Conservation (phyloP, 1,140 invertebrate species). For the Elymnias hypermnestra region DNA sequence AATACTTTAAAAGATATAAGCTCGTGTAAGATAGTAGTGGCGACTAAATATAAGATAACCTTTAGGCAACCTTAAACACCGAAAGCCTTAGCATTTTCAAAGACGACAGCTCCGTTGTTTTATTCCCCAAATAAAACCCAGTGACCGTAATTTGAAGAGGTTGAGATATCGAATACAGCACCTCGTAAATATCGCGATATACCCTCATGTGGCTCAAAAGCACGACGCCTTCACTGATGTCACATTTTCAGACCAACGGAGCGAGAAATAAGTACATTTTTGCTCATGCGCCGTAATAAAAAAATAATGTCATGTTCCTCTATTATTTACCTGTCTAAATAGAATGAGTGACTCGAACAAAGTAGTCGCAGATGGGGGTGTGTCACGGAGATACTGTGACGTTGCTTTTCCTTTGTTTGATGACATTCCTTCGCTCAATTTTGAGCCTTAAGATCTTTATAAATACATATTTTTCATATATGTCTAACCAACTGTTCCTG, state of each 20-base stretch:
- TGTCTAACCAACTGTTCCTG: no score
- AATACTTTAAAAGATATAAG: no score
- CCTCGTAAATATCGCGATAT: slow-evolving; percentile 63
- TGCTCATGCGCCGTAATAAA: slow-evolving; percentile 63
- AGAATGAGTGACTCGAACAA: no score
- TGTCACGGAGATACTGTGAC: no score
- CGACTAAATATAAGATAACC: not conserved
- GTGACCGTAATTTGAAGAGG: slow-evolving; percentile 64
- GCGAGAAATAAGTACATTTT: slow-evolving; percentile 75
- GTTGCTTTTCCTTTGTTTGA: no score
- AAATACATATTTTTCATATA: no score
- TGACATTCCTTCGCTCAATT: no score
- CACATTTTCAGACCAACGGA: slow-evolving; percentile 72
- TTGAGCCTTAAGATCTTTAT: no score
- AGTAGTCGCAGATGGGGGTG: no score
- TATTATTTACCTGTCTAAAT: slow-evolving; percentile 13
- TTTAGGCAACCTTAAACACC: not conserved
- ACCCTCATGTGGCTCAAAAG: slow-evolving; percentile 23
- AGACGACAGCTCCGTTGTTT: slow-evolving; percentile 7
- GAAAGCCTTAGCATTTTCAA: not conserved
- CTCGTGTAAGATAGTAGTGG: no score
- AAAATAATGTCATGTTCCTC: slow-evolving; percentile 71
- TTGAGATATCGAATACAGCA: slow-evolving; percentile 55
- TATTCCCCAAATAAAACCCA: slow-evolving; percentile 55
- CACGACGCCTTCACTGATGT: slow-evolving; percentile 56